These are phyloP conservation scores for Erebia epiphron DNA, from an alignment of 2,888 invertebrate genomes.

Conservation along the genomic window DNA sequence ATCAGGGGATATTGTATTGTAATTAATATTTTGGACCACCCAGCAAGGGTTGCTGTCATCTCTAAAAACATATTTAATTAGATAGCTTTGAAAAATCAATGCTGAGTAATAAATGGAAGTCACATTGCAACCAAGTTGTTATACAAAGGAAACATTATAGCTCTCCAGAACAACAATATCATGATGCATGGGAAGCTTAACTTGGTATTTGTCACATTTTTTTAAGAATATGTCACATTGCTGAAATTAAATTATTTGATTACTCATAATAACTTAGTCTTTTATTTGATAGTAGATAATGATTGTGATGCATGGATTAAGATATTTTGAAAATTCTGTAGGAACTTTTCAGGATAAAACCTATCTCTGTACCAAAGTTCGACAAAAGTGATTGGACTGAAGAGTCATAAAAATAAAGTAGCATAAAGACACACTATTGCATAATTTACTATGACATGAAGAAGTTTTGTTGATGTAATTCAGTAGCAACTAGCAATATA, in stretches of 20 bases:
- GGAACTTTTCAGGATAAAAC: neutral
- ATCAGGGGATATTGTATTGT: neutral
- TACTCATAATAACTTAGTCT: conserved; percentile 18
- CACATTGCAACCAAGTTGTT: neutral
- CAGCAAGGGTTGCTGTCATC: neutral
- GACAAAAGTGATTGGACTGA: no score
- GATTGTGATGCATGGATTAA: neutral
- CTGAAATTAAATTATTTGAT: conserved; percentile 34
- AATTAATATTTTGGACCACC: neutral
- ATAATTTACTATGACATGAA: no score
- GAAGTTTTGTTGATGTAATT: no score
- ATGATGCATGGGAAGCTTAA: conserved; percentile 10
- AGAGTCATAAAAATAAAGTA: no score
- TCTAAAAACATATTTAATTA: neutral
- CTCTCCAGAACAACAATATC: neutral
- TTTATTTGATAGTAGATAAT: neutral
- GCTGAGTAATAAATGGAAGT: neutral
- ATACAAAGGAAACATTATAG: neutral
- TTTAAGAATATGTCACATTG: conserved; percentile 3
- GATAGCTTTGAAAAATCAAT: neutral
- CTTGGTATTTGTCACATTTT: conserved; percentile 19
- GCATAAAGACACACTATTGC: no score
- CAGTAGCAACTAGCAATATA: no score
- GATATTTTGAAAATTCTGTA: neutral
- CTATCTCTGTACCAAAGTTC: no score